Percentiles rank a stretch among this genome's conserved stretches.
Evolutionary conservation across 2,888 invertebrate species (phyloP).

Genomic region (Galeopsomyia nigrocyanea): DNA sequence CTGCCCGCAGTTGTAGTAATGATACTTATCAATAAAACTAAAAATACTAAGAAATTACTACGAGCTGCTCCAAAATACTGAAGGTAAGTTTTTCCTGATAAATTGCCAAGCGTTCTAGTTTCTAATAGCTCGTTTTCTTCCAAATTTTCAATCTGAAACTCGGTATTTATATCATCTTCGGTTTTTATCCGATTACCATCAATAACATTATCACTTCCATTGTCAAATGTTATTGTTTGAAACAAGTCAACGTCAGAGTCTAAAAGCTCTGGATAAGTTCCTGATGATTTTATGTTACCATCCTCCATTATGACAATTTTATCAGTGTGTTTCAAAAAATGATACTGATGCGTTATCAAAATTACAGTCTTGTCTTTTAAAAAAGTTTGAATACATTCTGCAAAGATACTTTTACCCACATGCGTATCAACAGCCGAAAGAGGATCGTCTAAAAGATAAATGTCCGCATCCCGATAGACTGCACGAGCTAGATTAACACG

Average conservation of each 20-base stretch:
- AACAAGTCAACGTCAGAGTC: conserved; percentile 75
- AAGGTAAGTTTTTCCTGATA: conserved; percentile 53
- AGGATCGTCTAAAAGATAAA: conserved; percentile 83
- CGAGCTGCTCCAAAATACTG: conserved; percentile 62
- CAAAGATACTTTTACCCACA: conserved; percentile 78
- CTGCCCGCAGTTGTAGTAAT: conserved; percentile 61
- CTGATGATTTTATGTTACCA: conserved; percentile 74
- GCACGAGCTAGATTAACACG: conserved; percentile 79
- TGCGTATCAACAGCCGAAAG: conserved; percentile 81
- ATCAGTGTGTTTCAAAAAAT: conserved; percentile 80
- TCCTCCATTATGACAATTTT: conserved; percentile 71
- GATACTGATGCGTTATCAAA: conserved; percentile 76
- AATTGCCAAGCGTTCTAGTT: conserved; percentile 50
- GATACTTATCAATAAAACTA: conserved; percentile 56
- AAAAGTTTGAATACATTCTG: conserved; percentile 49
- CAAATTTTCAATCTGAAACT: neutral
- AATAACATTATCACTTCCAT: conserved; percentile 24
- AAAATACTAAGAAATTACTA: conserved; percentile 53
- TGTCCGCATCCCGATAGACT: conserved; percentile 79
- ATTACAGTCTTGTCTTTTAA: conserved; percentile 50
- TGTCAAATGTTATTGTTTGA: conserved; percentile 68
- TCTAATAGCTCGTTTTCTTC: conserved; percentile 64
- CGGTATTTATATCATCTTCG: neutral
- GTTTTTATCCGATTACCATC: conserved; percentile 19
- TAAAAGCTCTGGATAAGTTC: conserved; percentile 73